A percentile compares a stretch with the other conserved stretches of the same genome.
phyloP scores from a whole-genome alignment of 1,140 invertebrate genomes.

The Macrotrachela quadricornifera region DNA sequence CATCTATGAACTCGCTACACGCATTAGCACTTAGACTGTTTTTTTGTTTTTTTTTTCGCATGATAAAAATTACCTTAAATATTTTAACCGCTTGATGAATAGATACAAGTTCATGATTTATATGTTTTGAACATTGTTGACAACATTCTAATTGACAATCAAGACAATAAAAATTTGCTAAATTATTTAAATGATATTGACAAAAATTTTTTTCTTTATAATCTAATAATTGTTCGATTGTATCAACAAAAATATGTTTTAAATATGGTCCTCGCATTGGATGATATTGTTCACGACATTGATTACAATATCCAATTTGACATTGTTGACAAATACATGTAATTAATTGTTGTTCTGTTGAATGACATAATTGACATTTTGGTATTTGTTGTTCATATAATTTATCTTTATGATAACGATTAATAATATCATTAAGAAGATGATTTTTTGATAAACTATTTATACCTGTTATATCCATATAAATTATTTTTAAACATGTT shows the following conservation, averaged over 20 bases:
- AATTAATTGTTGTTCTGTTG: constrained; percentile 48
- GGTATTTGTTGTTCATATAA: constrained; percentile 44
- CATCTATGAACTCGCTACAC: too few species aligned
- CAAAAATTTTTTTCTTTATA: constrained; percentile 37
- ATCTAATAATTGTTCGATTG: constrained; percentile 35
- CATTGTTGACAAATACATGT: constrained; percentile 81
- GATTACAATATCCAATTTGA: constrained; percentile 76
- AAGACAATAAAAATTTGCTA: constrained; percentile 64
- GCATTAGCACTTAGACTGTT: too few species aligned
- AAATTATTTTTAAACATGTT: constrained; percentile 61
- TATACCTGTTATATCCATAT: constrained; percentile 76
- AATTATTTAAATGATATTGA: constrained; percentile 54
- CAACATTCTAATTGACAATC: constrained; percentile 69
- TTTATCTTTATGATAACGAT: constrained; percentile 43
- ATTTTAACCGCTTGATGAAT: too few species aligned
- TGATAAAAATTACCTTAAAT: too few species aligned
- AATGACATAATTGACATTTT: constrained; percentile 81
- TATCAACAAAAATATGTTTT: constrained; percentile 50
- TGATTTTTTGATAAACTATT: constrained; percentile 70
- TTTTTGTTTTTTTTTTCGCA: too few species aligned
- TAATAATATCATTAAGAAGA: constrained; percentile 75
- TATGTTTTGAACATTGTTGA: constrained; percentile 53
- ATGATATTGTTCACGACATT: constrained; percentile 71
- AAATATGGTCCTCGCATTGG: constrained; percentile 69
- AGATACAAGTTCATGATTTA: constrained; percentile 62